Evolutionary conservation across 2,888 invertebrate species (phyloP).

Genomic region (Conistra vaccinii): DNA sequence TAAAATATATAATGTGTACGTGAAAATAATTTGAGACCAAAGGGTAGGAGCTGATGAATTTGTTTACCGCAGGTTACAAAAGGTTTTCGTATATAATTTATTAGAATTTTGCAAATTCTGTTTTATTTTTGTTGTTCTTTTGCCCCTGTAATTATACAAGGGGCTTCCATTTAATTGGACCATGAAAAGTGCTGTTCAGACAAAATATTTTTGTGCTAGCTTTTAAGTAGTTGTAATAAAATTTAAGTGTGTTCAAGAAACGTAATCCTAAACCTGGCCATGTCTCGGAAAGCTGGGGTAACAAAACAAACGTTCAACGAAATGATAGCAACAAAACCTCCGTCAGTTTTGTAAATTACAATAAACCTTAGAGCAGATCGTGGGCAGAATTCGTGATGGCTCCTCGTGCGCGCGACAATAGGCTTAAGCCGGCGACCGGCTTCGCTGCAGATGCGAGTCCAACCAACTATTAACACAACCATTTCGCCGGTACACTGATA

Average conservation of each 20-base stretch:
- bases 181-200: slow-evolving; percentile 42
- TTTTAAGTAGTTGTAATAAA: slow-evolving; percentile 56
- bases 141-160: slow-evolving; percentile 49
- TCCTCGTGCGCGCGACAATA: slow-evolving; percentile 82
- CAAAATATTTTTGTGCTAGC: slow-evolving; percentile 50
- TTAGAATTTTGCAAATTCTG: slow-evolving; percentile 56
- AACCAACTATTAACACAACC: slow-evolving; percentile 80
- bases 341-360: slow-evolving; percentile 89
- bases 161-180: slow-evolving; percentile 44
- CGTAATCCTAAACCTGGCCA: slow-evolving; percentile 70
- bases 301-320: slow-evolving; percentile 82
- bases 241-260: slow-evolving; percentile 58
- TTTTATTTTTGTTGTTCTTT: slow-evolving; percentile 61
- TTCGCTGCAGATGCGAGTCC: slow-evolving; percentile 79
- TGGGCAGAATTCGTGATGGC: slow-evolving; percentile 86
- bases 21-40: slow-evolving; percentile 76
- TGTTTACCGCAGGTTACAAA: slow-evolving; percentile 72
- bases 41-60: slow-evolving; percentile 73
- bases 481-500: slow-evolving; percentile 75
- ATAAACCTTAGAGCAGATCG: slow-evolving; percentile 87
- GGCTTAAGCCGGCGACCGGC: slow-evolving; percentile 79
- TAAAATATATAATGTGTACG: slow-evolving; percentile 79
- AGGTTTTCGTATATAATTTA: slow-evolving; percentile 64
- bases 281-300: slow-evolving; percentile 72
- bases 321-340: slow-evolving; percentile 85